Conservation (phyloP, 2,113 vertebrate genomes). For the Lepus americanus region DNA sequence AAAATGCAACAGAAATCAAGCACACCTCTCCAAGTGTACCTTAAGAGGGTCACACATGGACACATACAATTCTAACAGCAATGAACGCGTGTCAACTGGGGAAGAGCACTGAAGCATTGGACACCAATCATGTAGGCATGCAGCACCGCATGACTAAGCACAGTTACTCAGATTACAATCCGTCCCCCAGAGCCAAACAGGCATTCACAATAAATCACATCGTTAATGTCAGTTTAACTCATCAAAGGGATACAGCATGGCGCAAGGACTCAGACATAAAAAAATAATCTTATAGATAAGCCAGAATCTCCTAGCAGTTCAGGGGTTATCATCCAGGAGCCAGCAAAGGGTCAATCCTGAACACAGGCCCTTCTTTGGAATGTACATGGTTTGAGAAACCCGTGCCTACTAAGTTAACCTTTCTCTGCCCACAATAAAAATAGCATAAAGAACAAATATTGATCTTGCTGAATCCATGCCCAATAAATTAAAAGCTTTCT, state of each 20-base stretch:
- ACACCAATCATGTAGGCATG: neutral
- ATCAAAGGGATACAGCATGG: neutral
- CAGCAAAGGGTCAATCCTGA: neutral
- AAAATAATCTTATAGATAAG: constrained; percentile 9
- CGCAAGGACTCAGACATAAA: neutral
- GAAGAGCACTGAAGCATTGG: neutral
- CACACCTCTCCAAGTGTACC: neutral
- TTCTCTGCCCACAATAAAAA: neutral
- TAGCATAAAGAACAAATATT: constrained; percentile 16
- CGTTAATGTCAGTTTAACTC: neutral
- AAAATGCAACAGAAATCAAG: neutral
- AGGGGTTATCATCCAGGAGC: neutral
- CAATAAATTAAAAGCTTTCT: constrained; percentile 42
- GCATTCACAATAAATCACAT: constrained; percentile 13
- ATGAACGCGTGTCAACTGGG: neutral
- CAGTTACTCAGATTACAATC: neutral
- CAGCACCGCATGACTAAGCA: neutral
- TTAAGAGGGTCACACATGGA: neutral
- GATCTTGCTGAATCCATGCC: neutral
- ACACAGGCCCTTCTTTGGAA: constrained; percentile 32
- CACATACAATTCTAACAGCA: neutral
- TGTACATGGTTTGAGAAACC: neutral
- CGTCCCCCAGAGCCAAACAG: constrained; percentile 24
- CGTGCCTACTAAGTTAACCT: neutral
- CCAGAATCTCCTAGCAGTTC: neutral